Evolutionary conservation across 2,888 invertebrate genomes (phyloP).

Genomic region (Linnaemya tessellans): DNA sequence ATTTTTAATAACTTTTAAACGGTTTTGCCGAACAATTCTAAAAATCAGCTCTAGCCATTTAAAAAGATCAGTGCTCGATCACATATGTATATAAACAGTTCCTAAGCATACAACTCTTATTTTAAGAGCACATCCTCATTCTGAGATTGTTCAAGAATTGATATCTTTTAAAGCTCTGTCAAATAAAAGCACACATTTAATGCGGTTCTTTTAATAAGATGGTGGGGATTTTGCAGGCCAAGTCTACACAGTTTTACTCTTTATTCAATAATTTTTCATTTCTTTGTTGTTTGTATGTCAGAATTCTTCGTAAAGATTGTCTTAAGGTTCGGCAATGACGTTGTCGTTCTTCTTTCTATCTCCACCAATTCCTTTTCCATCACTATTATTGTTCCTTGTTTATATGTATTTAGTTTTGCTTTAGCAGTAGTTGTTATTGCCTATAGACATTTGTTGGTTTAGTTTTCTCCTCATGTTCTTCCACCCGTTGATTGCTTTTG

Average conservation of each 20-base stretch:
- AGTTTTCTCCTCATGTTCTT: constrained; percentile 51
- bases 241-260: constrained; percentile 12
- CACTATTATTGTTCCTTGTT: constrained; percentile 22
- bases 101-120: too few relatives aligned
- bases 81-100: too few relatives aligned
- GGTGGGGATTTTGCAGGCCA: constrained; percentile 7
- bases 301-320: constrained; percentile 25
- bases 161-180: constrained; percentile 38
- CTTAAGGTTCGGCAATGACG: constrained; percentile 50
- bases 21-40: too few relatives aligned
- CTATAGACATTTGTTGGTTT: constrained; percentile 33
- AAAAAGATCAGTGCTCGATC: too few relatives aligned
- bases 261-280: constrained; percentile 1
- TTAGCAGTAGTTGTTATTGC: constrained; percentile 13
- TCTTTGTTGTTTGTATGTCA: constrained; percentile 6
- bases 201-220: constrained; percentile 1
- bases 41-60: too few relatives aligned
- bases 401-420: constrained; percentile 8
- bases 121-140: too few relatives aligned
- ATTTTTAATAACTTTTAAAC: too few relatives aligned
- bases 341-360: constrained; percentile 29
- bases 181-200: constrained; percentile 8
- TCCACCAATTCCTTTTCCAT: constrained; percentile 15
- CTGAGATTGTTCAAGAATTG: too few relatives aligned
- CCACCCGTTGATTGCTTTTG: constrained; percentile 48